A percentile compares a stretch with the other conserved stretches of the same genome.
phyloP scores from a whole-genome alignment of 1,140 invertebrate species.

The Scaptomyza pallida region DNA sequence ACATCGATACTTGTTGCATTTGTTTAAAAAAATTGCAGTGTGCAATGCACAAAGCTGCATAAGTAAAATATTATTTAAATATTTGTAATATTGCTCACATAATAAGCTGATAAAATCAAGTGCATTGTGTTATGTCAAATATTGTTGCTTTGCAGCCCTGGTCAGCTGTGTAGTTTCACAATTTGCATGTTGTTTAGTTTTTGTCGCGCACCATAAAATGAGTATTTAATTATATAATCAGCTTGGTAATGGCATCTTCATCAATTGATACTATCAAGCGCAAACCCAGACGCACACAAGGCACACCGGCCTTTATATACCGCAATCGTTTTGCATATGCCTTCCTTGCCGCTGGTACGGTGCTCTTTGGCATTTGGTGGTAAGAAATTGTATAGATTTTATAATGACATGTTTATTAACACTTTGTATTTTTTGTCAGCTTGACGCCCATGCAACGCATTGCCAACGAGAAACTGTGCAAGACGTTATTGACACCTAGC shows the following conservation, averaged over 20 bases:
- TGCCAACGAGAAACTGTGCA: conserved; percentile 57
- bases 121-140: background rate
- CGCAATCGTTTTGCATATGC: conserved; percentile 77
- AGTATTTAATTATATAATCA: conserved; percentile 70
- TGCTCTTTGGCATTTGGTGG: conserved; percentile 64
- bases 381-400: conserved; percentile 16
- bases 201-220: conserved; percentile 52
- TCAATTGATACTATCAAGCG: conserved; percentile 66
- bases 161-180: background rate
- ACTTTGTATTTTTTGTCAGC: conserved; percentile 20
- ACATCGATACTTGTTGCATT: background rate
- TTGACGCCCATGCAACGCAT: conserved; percentile 63
- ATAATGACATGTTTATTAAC: background rate
- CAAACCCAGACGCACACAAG: conserved; percentile 77
- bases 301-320: conserved; percentile 73
- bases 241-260: conserved; percentile 63
- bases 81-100: background rate
- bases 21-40: background rate
- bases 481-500: conserved; percentile 19
- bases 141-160: conserved; percentile 33
- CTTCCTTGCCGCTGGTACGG: conserved; percentile 53
- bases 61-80: too few species aligned
- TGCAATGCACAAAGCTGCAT: background rate
- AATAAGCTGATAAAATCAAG: background rate
- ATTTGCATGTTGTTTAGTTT: conserved; percentile 27